phyloP scores from a whole-genome alignment of 92 coral and sea anemone species.

The Meandrina meandrites region DNA sequence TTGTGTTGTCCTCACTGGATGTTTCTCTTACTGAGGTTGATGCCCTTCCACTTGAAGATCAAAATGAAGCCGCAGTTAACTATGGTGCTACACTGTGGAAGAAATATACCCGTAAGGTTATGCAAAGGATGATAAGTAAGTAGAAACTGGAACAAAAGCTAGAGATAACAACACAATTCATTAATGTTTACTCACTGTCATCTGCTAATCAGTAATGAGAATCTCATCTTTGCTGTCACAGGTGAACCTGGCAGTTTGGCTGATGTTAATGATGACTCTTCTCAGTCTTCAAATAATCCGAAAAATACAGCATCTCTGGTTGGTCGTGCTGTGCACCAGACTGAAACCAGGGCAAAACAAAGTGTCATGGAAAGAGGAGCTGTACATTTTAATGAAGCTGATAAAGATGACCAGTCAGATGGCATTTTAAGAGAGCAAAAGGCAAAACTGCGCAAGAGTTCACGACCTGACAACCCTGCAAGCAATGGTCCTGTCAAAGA shows the following conservation, averaged over 20 bases:
- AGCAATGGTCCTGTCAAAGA: not conserved
- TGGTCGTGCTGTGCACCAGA: slow-evolving; percentile 65
- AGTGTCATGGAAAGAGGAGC: slow-evolving; percentile 46
- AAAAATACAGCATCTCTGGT: slow-evolving; percentile 74
- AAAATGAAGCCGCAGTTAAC: slow-evolving; percentile 64
- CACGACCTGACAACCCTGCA: slow-evolving; percentile 11
- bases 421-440: slow-evolving; percentile 62
- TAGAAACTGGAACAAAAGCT: not conserved
- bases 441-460: slow-evolving; percentile 58
- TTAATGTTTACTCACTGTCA: not conserved
- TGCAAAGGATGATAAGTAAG: slow-evolving; percentile 55
- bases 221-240: slow-evolving; percentile 8
- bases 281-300: slow-evolving; percentile 40
- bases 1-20: slow-evolving; percentile 77
- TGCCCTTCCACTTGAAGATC: slow-evolving; percentile 81
- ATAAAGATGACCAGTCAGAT: slow-evolving; percentile 52
- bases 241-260: slow-evolving; percentile 25
- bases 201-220: not conserved
- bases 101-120: slow-evolving; percentile 81
- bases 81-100: slow-evolving; percentile 86
- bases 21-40: slow-evolving; percentile 84
- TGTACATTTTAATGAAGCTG: slow-evolving; percentile 30
- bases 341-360: slow-evolving; percentile 43
- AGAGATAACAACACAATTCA: not conserved
- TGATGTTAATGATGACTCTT: not conserved